Evolutionary conservation across 2,888 invertebrate genomes (phyloP).

Genomic region (Theristus sp.): DNA sequence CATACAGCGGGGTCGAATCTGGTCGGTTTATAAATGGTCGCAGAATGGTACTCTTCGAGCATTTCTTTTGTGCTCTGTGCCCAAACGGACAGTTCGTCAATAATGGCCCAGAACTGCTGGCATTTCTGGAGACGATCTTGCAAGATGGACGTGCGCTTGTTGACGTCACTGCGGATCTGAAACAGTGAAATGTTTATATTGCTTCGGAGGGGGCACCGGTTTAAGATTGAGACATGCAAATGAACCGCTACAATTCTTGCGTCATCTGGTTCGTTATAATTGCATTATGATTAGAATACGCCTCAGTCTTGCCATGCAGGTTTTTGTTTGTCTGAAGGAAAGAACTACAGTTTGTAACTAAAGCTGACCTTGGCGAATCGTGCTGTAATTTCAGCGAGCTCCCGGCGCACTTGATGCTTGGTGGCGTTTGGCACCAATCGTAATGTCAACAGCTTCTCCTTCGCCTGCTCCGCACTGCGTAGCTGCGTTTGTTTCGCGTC

Average conservation of each 20-base stretch:
- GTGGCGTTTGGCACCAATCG: neutral
- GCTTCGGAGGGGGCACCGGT: neutral
- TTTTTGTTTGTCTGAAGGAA: too few relatives aligned
- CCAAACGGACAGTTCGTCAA: conserved; percentile 24
- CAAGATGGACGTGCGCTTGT: neutral
- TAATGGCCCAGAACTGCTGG: conserved; percentile 19
- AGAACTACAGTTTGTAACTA: too few relatives aligned
- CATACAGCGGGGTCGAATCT: conserved; percentile 7
- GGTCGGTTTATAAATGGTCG: conserved; percentile 24
- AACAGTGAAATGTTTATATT: neutral
- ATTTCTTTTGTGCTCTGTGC: conserved; percentile 18
- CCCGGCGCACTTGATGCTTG: neutral
- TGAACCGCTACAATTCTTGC: neutral
- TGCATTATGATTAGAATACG: too few relatives aligned
- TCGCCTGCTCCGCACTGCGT: neutral
- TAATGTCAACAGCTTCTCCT: neutral
- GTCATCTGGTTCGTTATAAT: too few relatives aligned
- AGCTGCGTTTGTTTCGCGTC: neutral
- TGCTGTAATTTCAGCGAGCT: neutral
- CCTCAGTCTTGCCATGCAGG: too few relatives aligned
- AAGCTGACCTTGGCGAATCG: conserved; percentile 1
- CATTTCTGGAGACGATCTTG: conserved; percentile 8
- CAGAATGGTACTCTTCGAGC: conserved; percentile 21
- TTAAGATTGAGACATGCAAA: neutral
- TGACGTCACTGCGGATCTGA: neutral